Evolutionary conservation across 2,113 vertebrate species (phyloP).

Genomic region (Cairina moschata): DNA sequence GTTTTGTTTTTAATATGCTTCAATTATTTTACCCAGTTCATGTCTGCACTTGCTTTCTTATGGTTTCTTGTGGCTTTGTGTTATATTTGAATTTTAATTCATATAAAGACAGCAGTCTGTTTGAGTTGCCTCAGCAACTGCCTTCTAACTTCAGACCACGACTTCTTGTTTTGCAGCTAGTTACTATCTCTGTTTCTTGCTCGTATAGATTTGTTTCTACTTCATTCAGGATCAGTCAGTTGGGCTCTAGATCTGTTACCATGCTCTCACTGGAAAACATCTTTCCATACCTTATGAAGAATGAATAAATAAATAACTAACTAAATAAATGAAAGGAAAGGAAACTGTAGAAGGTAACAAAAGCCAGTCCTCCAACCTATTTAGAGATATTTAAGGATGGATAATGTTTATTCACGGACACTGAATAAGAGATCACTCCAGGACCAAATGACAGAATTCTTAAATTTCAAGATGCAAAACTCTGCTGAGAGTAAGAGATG

Average conservation of each 20-base stretch:
- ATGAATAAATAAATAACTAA: too few species aligned
- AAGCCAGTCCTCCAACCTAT: neutral
- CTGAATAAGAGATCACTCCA: neutral
- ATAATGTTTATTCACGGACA: neutral
- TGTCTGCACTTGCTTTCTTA: neutral
- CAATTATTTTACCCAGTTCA: neutral
- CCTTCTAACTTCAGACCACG: neutral
- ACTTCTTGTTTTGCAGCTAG: slow-evolving; percentile 30
- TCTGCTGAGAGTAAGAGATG: neutral
- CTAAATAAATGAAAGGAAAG: neutral
- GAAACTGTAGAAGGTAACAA: neutral
- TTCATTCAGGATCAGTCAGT: neutral
- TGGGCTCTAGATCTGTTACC: neutral
- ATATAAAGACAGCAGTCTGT: neutral
- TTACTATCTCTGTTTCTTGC: slow-evolving; percentile 27
- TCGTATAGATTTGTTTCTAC: slow-evolving; percentile 19
- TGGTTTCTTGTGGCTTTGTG: neutral
- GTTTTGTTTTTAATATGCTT: neutral
- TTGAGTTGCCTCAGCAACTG: neutral
- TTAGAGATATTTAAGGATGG: neutral
- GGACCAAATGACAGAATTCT: neutral
- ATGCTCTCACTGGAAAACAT: neutral
- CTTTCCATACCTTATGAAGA: neutral
- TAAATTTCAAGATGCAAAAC: neutral
- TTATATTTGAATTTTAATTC: neutral